A percentile compares a stretch with the other conserved stretches of the same genome.
phyloP scores from a whole-genome alignment of 2,888 invertebrate species.

The Oasisia sp. region DNA sequence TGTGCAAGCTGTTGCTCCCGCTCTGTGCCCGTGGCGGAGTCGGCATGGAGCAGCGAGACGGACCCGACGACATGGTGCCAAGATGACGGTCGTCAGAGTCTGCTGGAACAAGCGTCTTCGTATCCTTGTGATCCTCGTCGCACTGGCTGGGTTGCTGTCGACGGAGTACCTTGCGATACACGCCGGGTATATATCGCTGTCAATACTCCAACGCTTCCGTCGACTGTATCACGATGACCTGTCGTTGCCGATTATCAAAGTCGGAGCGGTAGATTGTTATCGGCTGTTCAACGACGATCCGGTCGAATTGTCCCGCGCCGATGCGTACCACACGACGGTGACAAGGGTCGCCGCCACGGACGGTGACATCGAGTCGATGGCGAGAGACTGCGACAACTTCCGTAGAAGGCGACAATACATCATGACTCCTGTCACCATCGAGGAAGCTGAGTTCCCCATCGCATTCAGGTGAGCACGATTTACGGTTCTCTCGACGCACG shows the following conservation, averaged over 20 bases:
- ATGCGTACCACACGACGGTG: background rate
- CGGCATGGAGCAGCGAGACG: background rate
- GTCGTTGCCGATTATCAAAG: slow-evolving; percentile 6
- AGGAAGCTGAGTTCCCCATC: slow-evolving; percentile 46
- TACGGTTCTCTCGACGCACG: background rate
- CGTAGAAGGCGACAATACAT: slow-evolving; percentile 39
- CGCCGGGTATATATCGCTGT: background rate
- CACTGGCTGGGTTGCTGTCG: background rate
- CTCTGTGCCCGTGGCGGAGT: background rate
- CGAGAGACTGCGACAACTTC: slow-evolving; percentile 35
- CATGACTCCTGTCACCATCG: slow-evolving; percentile 35
- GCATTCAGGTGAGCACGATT: slow-evolving; percentile 42
- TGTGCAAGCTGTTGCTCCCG: background rate
- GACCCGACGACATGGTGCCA: slow-evolving; percentile 4
- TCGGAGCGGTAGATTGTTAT: background rate
- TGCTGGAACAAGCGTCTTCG: slow-evolving; percentile 2
- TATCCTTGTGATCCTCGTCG: background rate
- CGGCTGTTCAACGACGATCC: background rate
- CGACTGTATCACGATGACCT: background rate
- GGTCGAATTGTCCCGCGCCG: background rate
- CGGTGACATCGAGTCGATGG: slow-evolving; percentile 26
- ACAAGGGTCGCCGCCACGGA: background rate
- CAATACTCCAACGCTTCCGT: background rate
- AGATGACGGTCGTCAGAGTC: background rate
- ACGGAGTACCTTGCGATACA: background rate